Evolutionary conservation across 2,888 invertebrate genomes (phyloP).

Genomic region (Phragmatobia fuliginosa): DNA sequence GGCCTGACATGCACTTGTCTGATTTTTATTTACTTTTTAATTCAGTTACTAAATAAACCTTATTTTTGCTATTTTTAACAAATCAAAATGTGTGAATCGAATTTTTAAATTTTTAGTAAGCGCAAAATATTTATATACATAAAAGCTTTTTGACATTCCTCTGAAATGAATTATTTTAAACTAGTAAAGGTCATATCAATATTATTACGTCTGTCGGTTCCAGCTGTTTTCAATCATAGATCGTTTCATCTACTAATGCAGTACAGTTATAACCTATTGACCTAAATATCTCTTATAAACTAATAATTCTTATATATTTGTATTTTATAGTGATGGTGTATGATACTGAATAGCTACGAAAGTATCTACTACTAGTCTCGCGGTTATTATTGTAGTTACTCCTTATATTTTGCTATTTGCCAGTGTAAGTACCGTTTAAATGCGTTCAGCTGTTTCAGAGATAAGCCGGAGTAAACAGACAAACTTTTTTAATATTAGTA

Average conservation of each 20-base stretch:
- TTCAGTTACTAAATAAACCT: not conserved
- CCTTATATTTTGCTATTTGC: too few species aligned
- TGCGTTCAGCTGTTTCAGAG: too few species aligned
- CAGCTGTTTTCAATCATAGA: conserved; percentile 8
- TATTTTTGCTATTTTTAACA: not conserved
- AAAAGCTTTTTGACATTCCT: not conserved
- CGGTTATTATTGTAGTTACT: too few species aligned
- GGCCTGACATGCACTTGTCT: too few species aligned
- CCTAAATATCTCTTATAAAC: conserved; percentile 2
- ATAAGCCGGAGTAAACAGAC: too few species aligned
- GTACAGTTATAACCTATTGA: conserved; percentile 11
- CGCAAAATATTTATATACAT: not conserved
- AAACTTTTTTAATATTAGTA: too few species aligned
- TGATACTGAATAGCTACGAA: not conserved
- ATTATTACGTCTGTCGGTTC: conserved; percentile 6
- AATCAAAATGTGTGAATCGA: not conserved
- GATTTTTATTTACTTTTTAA: not conserved
- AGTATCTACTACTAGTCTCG: too few species aligned
- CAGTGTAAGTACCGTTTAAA: too few species aligned
- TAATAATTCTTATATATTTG: not conserved
- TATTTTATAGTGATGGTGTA: not conserved
- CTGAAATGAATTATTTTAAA: not conserved
- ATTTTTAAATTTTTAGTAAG: not conserved
- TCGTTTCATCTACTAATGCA: conserved; percentile 12
- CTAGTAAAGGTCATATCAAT: conserved; percentile 5